A percentile compares a stretch with the other conserved stretches of the same genome.
These are phyloP conservation scores for Typhlomys cinereus DNA, from an alignment of 2,113 vertebrate genomes.

Conservation along the genomic window DNA sequence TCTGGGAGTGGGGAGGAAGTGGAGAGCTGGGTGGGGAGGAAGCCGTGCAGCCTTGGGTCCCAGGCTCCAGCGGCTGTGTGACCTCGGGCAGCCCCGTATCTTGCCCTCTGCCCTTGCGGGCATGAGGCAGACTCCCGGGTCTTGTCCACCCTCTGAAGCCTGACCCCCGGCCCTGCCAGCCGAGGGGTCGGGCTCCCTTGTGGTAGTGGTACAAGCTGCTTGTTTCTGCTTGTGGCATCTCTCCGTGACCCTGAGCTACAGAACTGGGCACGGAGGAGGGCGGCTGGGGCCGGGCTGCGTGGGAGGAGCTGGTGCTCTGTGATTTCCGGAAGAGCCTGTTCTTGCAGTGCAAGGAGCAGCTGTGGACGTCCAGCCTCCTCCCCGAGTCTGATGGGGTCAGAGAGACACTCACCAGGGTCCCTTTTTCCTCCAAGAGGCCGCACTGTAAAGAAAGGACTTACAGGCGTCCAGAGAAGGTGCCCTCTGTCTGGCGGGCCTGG, in stretches of 20 bases:
- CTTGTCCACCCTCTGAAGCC: background rate
- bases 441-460: background rate
- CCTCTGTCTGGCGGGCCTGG: background rate
- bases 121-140: background rate
- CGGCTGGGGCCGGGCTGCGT: background rate
- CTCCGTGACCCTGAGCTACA: background rate
- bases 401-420: background rate
- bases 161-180: background rate
- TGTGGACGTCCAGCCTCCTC: no score
- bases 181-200: fast-evolving
- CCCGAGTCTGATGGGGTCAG: background rate
- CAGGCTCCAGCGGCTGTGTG: background rate
- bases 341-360: background rate
- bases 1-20: no score
- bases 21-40: no score
- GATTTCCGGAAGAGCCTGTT: background rate
- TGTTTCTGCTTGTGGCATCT: background rate
- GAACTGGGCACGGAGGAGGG: background rate
- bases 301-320: background rate
- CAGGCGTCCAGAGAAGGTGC: background rate
- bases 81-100: background rate
- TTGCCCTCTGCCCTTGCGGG: background rate
- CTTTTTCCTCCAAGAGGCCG: background rate
- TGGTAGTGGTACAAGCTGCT: background rate
- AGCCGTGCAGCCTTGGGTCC: background rate